These are phyloP conservation scores for Holocentrus rufus DNA, from an alignment of 2,797 vertebrate genomes.

Conservation along the genomic window DNA sequence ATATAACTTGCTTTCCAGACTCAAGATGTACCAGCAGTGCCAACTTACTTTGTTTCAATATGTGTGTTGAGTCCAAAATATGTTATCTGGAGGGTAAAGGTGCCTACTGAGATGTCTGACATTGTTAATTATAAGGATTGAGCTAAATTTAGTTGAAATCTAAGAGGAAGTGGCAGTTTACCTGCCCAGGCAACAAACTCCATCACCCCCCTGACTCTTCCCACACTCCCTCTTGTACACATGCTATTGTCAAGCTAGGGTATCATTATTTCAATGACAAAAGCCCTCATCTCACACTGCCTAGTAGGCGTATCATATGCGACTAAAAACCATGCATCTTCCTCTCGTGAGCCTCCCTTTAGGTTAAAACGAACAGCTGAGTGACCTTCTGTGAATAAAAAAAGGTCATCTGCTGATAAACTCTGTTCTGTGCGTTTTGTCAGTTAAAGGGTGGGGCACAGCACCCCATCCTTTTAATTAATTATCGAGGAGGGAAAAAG, in stretches of 20 bases:
- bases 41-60: too few relatives aligned
- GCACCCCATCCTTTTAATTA: constrained; percentile 56
- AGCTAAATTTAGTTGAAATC: not conserved
- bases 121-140: not conserved
- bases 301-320: not conserved
- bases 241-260: not conserved
- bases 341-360: not conserved
- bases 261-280: not conserved
- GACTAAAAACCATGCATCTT: not conserved
- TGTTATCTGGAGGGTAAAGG: too few relatives aligned
- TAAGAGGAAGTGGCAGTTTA: not conserved
- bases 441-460: constrained; percentile 13
- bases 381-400: not conserved
- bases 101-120: too few relatives aligned
- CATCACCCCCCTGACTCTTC: not conserved
- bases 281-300: not conserved
- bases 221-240: not conserved
- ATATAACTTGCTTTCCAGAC: too few relatives aligned
- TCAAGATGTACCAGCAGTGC: too few relatives aligned
- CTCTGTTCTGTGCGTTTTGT: constrained; percentile 3
- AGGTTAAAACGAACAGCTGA: not conserved
- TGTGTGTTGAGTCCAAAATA: too few relatives aligned
- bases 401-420: not conserved
- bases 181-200: not conserved
- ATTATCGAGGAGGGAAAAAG: constrained; percentile 77